Percentiles rank a stretch among this genome's conserved stretches.
These are phyloP conservation scores for Caranx melampygus DNA, from an alignment of 2,113 vertebrate species.

Conservation along the genomic window DNA sequence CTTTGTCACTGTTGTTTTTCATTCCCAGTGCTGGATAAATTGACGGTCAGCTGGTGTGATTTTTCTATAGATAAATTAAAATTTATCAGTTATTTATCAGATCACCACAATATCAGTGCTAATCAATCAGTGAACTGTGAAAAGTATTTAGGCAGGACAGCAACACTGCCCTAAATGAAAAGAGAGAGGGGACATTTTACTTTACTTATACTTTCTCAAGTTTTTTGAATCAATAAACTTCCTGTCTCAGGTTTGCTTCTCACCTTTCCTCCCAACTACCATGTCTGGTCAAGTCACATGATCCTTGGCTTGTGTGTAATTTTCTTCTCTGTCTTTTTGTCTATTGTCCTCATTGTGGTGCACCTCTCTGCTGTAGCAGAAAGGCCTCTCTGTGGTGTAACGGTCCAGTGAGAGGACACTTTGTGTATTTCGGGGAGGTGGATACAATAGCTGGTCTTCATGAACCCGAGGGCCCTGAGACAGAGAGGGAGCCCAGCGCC, in stretches of 20 bases:
- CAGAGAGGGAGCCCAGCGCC: slow-evolving; percentile 46
- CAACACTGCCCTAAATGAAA: no score
- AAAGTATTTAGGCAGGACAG: no score
- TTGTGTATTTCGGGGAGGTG: slow-evolving; percentile 69
- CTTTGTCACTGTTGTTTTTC: no score
- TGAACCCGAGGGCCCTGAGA: slow-evolving; percentile 23
- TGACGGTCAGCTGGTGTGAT: no score
- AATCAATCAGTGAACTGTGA: no score
- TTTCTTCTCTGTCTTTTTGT: slow-evolving; percentile 47
- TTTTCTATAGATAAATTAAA: no score
- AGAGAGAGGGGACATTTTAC: not conserved
- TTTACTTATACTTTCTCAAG: not conserved
- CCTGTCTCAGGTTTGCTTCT: not conserved
- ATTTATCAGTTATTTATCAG: no score
- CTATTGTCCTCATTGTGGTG: slow-evolving; percentile 56
- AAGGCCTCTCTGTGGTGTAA: slow-evolving; percentile 63
- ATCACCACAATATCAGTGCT: no score
- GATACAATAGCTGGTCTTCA: slow-evolving; percentile 72
- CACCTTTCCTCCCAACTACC: not conserved
- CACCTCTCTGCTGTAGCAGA: slow-evolving; percentile 53
- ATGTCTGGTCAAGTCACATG: slow-evolving; percentile 10
- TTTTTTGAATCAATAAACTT: not conserved
- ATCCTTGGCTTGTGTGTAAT: not conserved
- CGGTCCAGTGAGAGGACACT: slow-evolving; percentile 68
- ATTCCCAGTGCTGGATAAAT: no score